Conservation (phyloP, 2,113 vertebrate genomes). For the Mustela nigripes region DNA sequence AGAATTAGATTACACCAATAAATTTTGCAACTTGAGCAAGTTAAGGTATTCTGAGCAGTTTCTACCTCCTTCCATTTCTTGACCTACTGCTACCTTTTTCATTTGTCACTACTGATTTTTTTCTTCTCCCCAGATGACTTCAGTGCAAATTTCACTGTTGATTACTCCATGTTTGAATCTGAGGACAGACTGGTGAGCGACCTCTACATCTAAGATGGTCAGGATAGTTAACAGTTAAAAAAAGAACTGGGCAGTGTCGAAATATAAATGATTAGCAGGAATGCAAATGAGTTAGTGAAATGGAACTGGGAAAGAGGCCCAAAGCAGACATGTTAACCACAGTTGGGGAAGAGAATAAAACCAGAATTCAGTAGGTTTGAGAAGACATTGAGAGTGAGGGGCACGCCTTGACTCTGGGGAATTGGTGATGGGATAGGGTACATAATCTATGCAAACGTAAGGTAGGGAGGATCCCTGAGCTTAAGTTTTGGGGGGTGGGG, state of each 20-base stretch:
- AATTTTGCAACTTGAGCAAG: conserved; percentile 50
- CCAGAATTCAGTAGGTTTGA: background rate
- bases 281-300: conserved; percentile 5
- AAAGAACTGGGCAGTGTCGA: conserved; percentile 34
- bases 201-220: background rate
- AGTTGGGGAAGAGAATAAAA: background rate
- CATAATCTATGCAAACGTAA: background rate
- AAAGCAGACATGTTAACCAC: background rate
- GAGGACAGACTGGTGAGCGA: conserved; percentile 80
- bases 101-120: conserved; percentile 19
- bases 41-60: background rate
- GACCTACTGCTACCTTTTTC: background rate
- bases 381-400: background rate
- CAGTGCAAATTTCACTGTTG: conserved; percentile 76
- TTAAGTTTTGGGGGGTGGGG: background rate
- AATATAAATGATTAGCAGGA: conserved; percentile 42
- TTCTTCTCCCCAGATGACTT: conserved; percentile 75
- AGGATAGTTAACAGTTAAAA: conserved; percentile 36
- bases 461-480: background rate
- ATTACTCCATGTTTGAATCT: conserved; percentile 77
- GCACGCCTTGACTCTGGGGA: background rate
- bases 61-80: background rate
- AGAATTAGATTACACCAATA: conserved; percentile 43
- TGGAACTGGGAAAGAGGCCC: conserved; percentile 7
- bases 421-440: background rate